Evolutionary conservation across 2,888 invertebrate genomes (phyloP), one percentile per base, ranked within the genome.

Genomic region (Nematopogon swammerdamellus): DNA sequence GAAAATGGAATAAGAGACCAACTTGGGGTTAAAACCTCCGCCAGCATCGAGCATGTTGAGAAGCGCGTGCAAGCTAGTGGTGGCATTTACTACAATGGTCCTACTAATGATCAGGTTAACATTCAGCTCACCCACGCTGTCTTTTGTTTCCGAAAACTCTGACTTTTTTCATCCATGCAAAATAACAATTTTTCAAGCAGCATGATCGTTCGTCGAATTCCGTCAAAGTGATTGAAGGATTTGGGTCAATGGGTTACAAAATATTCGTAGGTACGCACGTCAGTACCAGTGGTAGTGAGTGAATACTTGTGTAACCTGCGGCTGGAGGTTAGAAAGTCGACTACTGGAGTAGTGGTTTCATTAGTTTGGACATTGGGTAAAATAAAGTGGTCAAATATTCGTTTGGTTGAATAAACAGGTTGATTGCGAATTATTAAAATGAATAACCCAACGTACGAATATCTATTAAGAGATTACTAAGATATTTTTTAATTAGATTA

Each of bases 81-180:
- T 64, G 68, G 66, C 68, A 67, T 69, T 70, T 65, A 60, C 63
- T 60, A 71, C 77, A 79, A 79, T 73, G 62, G 50, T 70, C 56
- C 45, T 57, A 56, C 74, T 79, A 77, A 79, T 77, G 77, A 76
- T 70, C 64, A 66, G 70, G 70, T 73, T 75, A 75, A 63, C 76
- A 76, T 76, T 76, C 72, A 72, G 66, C 68, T 72, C 71, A 67
- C 74, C 76, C 69, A 72, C 76, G 69, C 63, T 60, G 57, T 54
- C 72, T 68, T 72, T 77, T 77, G 77, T 79, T 74, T 77, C 72
- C 73, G 53, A 67, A 66, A 72, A 70, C 63, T 59, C 57, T 50
- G 56, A 61, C 63, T 70, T 76, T 74, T 76, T 71, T 36, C 25
- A 25, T 25, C 36, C 69, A 64, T 68, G 62, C 61, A 64, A 67